phyloP scores from a whole-genome alignment of 2,113 vertebrate species.

The Synchiropus splendidus region DNA sequence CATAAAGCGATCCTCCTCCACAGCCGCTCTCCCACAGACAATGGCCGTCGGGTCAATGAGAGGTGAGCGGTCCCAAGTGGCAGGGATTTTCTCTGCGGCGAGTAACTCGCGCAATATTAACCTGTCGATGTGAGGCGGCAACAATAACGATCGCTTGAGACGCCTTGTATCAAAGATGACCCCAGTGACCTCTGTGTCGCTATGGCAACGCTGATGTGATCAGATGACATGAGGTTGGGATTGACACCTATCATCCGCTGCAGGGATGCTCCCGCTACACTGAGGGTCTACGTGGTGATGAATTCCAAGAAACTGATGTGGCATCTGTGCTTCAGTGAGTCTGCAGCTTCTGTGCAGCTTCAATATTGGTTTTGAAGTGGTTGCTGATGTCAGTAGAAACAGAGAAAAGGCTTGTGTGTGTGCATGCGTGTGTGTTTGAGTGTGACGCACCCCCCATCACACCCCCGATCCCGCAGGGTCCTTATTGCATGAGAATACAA shows the following conservation, averaged over 20 bases:
- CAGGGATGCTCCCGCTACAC: background rate
- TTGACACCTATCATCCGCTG: conserved; percentile 19
- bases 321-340: too few species aligned
- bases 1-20: conserved; percentile 26
- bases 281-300: background rate
- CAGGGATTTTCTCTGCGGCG: conserved; percentile 34
- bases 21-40: conserved; percentile 37
- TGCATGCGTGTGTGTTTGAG: too few species aligned
- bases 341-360: too few species aligned
- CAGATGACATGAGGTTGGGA: conserved; percentile 34
- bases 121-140: conserved; percentile 24
- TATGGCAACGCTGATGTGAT: conserved; percentile 32
- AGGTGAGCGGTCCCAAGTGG: conserved; percentile 46
- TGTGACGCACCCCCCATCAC: too few species aligned
- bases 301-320: too few species aligned
- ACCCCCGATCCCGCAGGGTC: too few species aligned
- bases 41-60: conserved; percentile 41
- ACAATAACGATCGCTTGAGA: conserved; percentile 33
- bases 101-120: conserved; percentile 50
- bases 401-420: too few species aligned
- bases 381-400: too few species aligned
- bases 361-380: too few species aligned
- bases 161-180: conserved; percentile 41
- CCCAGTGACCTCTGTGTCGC: conserved; percentile 42
- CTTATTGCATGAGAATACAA: too few species aligned